Percentiles rank a stretch among this genome's conserved stretches.
phyloP scores from a whole-genome alignment of 2,797 vertebrate species.

The Syngnathus acus region DNA sequence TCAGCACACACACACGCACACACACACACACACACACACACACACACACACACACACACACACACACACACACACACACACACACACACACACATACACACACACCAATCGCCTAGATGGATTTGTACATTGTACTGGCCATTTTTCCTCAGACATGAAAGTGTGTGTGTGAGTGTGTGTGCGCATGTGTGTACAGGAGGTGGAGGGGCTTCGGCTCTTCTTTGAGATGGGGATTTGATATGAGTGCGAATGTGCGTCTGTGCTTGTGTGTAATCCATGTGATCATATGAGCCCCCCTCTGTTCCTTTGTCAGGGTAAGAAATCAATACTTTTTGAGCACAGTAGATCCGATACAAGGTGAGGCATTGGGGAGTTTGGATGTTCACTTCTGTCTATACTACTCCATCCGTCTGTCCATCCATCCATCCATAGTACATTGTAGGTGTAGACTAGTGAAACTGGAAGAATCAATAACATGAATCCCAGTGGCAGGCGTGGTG shows the following conservation, averaged over 20 bases:
- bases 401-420: not conserved
- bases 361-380: conserved; percentile 12
- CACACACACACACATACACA: not conserved
- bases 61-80: not conserved
- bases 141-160: not conserved
- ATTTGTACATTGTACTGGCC: not conserved
- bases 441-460: not conserved
- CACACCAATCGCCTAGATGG: not conserved
- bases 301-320: conserved; percentile 25
- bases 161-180: not conserved
- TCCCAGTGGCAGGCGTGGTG: not conserved
- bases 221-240: not conserved
- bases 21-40: not conserved
- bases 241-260: not conserved
- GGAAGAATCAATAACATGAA: not conserved
- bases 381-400: not conserved
- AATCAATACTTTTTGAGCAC: conserved; percentile 23
- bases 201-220: not conserved
- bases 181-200: not conserved
- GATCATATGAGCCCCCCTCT: conserved; percentile 23
- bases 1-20: conserved; percentile 43
- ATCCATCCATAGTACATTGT: not conserved
- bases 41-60: not conserved
- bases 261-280: not conserved
- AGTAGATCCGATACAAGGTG: conserved; percentile 12